phyloP scores from a whole-genome alignment of 2,797 vertebrate genomes.

The Luscinia megarhynchos region DNA sequence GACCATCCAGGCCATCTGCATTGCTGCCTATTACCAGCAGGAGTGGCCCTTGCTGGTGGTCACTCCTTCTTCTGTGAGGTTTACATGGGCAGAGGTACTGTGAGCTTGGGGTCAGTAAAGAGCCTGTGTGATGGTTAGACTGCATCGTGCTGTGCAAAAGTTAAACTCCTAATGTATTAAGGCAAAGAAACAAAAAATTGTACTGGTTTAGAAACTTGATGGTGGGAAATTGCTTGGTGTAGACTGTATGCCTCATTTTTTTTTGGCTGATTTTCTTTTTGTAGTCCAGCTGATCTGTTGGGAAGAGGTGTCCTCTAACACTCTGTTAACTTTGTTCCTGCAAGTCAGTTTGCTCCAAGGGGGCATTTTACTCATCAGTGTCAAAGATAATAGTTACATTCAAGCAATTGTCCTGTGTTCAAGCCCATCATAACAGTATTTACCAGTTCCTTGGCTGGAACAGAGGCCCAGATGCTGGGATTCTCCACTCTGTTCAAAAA shows the following conservation, averaged over 20 bases:
- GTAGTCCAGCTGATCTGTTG: neutral
- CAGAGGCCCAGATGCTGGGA: neutral
- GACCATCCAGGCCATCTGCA: constrained; percentile 96
- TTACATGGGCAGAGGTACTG: constrained; percentile 96
- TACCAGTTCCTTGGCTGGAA: neutral
- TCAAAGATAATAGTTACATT: neutral
- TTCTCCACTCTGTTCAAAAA: neutral
- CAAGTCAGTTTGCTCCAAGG: neutral
- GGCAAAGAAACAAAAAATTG: neutral
- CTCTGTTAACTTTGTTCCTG: neutral
- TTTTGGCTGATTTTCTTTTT: neutral
- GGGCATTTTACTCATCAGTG: neutral
- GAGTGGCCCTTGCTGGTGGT: constrained; percentile 97
- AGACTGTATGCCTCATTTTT: neutral
- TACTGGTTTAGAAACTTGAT: neutral
- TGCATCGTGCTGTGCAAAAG: neutral
- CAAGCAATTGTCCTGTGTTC: neutral
- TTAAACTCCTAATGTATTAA: neutral
- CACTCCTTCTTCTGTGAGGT: constrained; percentile 92
- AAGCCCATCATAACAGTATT: neutral
- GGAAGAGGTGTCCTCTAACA: neutral
- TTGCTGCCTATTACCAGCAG: constrained; percentile 91
- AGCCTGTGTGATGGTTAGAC: neutral
- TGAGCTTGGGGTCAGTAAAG: neutral
- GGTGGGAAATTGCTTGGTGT: neutral